Evolutionary conservation across 2,797 vertebrate species (phyloP).

Genomic region (Chelmon rostratus): DNA sequence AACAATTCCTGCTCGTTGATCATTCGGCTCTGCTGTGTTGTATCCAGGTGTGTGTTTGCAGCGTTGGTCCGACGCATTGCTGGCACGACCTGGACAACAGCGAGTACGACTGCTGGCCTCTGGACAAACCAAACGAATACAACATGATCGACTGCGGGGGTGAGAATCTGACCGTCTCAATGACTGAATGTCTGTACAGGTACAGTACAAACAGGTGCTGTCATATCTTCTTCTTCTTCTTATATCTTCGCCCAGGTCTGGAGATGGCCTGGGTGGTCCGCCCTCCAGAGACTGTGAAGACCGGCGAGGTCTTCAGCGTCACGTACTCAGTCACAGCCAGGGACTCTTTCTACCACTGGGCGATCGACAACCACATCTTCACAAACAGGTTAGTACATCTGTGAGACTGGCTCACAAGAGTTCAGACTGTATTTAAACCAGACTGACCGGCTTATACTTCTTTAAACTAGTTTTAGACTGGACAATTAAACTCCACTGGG

Average conservation of each 20-base stretch:
- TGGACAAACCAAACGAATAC: constrained; percentile 87
- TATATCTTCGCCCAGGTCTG: no score
- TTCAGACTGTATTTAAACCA: neutral
- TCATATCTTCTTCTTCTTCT: no score
- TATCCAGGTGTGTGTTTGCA: constrained; percentile 44
- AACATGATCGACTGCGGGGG: constrained; percentile 92
- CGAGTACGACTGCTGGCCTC: constrained; percentile 92
- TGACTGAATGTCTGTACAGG: no score
- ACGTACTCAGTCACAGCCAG: constrained; percentile 85
- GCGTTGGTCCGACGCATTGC: constrained; percentile 33
- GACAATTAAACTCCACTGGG: neutral
- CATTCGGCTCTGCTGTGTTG: neutral
- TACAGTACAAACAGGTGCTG: no score
- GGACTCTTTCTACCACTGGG: constrained; percentile 88
- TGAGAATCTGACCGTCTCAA: constrained; percentile 25
- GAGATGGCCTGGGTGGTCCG: constrained; percentile 91
- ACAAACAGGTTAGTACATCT: constrained; percentile 73
- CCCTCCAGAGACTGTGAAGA: constrained; percentile 86
- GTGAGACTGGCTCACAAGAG: no score
- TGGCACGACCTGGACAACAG: constrained; percentile 93
- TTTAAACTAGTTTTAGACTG: neutral
- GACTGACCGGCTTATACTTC: neutral
- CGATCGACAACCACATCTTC: constrained; percentile 86
- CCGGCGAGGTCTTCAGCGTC: constrained; percentile 87
- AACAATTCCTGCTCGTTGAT: neutral